These are phyloP conservation scores for Lampris megalopsis DNA, from an alignment of 2,113 vertebrate species.

Conservation along the genomic window DNA sequence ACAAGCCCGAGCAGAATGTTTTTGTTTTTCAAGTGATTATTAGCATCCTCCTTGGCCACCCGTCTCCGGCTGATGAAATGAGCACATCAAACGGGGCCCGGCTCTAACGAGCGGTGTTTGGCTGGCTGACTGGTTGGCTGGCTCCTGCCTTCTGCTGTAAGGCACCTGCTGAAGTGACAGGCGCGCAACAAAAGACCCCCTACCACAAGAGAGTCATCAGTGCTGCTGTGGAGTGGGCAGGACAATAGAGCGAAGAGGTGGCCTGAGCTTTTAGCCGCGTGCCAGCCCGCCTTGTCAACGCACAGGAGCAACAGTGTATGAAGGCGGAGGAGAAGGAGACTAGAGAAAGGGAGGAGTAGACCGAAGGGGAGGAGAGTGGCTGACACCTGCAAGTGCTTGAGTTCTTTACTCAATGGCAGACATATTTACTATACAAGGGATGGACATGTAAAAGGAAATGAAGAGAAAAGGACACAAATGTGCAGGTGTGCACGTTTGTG, in stretches of 20 bases:
- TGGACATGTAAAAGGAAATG: slow-evolving; percentile 32
- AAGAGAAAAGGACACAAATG: slow-evolving; percentile 38
- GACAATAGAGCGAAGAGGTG: slow-evolving; percentile 78
- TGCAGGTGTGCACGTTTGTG: slow-evolving; percentile 49
- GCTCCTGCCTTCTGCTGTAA: slow-evolving; percentile 74
- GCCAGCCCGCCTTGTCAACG: slow-evolving; percentile 73
- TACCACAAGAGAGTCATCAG: slow-evolving; percentile 66
- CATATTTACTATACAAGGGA: slow-evolving; percentile 28
- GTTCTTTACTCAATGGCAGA: slow-evolving; percentile 45
- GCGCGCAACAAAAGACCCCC: slow-evolving; percentile 73
- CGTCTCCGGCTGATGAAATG: slow-evolving; percentile 61
- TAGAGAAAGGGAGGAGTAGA: slow-evolving; percentile 44
- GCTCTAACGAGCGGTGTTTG: slow-evolving; percentile 64
- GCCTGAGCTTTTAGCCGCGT: slow-evolving; percentile 75
- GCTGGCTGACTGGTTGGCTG: slow-evolving; percentile 46
- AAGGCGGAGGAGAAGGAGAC: slow-evolving; percentile 43
- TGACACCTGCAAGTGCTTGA: slow-evolving; percentile 79
- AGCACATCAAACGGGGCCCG: slow-evolving; percentile 80
- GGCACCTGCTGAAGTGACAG: slow-evolving; percentile 84
- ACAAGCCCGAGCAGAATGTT: slow-evolving; percentile 74
- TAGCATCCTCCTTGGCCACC: slow-evolving; percentile 74
- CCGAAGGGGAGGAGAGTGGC: slow-evolving; percentile 29
- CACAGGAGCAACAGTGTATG: slow-evolving; percentile 47
- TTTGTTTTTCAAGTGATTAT: slow-evolving; percentile 80
- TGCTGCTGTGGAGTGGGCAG: slow-evolving; percentile 61